phyloP scores from a whole-genome alignment of 2,113 vertebrate species.

The Octodon degus region DNA sequence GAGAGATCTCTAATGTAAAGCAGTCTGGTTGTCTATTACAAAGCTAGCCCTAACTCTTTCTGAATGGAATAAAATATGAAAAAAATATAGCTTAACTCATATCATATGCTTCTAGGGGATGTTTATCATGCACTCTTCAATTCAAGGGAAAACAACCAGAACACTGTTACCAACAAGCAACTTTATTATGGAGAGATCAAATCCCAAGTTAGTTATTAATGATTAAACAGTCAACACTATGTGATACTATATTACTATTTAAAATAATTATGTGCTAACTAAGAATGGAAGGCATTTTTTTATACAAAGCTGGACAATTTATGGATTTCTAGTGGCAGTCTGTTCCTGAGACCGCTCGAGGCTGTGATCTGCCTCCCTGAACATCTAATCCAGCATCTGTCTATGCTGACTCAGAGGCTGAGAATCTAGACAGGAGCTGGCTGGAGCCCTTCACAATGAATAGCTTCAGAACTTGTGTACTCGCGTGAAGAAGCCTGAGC shows the following conservation, averaged over 20 bases:
- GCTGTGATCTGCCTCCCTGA: neutral
- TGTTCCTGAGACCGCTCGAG: neutral
- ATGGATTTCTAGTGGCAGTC: neutral
- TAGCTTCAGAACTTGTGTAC: neutral
- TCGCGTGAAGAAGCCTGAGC: neutral
- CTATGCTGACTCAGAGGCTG: neutral
- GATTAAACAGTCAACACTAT: conserved; percentile 21
- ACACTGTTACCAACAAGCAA: neutral
- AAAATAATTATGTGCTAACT: neutral
- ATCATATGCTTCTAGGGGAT: neutral
- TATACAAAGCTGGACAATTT: neutral
- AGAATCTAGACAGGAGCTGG: neutral
- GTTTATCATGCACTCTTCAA: neutral
- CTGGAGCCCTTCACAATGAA: neutral
- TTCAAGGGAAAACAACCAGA: conserved; percentile 4
- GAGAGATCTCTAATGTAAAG: conserved; percentile 29
- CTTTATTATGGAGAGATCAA: neutral
- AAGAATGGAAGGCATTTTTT: neutral
- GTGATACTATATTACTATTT: neutral
- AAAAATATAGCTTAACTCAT: conserved; percentile 39
- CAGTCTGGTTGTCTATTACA: neutral
- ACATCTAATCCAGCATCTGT: neutral
- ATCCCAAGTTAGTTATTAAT: conserved; percentile 3
- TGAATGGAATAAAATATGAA: conserved; percentile 44
- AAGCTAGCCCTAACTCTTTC: conserved; percentile 46